Evolutionary conservation across 2,888 invertebrate species (phyloP), one percentile per base, ranked within the genome.

Genomic region (Antheraea assamensis): DNA sequence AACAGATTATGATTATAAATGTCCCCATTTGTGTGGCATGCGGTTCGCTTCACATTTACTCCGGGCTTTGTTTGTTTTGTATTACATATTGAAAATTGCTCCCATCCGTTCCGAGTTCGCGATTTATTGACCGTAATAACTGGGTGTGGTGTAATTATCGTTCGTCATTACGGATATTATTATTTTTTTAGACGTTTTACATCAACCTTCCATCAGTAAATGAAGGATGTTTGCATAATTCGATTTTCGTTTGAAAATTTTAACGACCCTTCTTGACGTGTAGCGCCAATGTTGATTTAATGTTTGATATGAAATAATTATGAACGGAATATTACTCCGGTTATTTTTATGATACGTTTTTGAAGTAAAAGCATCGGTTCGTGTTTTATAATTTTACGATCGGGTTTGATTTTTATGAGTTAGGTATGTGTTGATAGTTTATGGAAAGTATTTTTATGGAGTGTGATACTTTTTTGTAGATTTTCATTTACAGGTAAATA

Each of bases 71-170:
- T 82, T 80, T 79, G 77, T 81, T 80, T 79, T 82, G 76, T 81
- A 79, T 80, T 3, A 17, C 24, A 27, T 82, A 85, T 87, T 82
- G 82, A 80, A 85, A 84, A 86, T 86, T 81, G 83, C 81, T 81
- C 82, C 80, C 80, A 75, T 84, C 80, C 80, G 87, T 87, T 81
- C 61, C 83, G 55, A 52, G 49, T 42, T 19, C 13, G 55, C 70
- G 42, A 90, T 88, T 91, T 90, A 91, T 91, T 83, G 87, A 81
- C 78, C 83, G 84, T 92, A 92, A 92, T 92, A 86, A 90, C 80
- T 81, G 92, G 89, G 86, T 88, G 78, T 79, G 75, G 76, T 74
- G 80, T 82, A 84, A 83, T 85, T 81, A 79, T 78, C 74, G 77
- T 75, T 75, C 72, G 58, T n/a, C 8, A 42, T 42, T 58, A 58